Evolutionary conservation across 2,888 invertebrate species (phyloP).

Genomic region (Cheilosia pagana): DNA sequence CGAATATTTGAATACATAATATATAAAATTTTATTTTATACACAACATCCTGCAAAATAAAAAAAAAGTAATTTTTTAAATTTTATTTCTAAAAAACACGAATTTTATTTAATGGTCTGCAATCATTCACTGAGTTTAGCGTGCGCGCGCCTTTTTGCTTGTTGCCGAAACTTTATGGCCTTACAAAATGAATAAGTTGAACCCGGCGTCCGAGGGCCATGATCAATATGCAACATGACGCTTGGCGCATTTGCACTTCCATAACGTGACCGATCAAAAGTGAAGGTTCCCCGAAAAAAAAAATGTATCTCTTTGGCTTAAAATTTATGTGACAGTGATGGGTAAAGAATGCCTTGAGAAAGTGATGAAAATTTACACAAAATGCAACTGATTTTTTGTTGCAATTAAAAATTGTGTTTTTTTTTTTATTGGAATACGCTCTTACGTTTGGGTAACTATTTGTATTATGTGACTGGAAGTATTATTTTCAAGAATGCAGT

Average conservation of each 20-base stretch:
- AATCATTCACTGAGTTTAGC: constrained; percentile 47
- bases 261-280: constrained; percentile 65
- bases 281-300: constrained; percentile 44
- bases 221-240: constrained; percentile 63
- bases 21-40: background rate
- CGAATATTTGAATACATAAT: constrained; percentile 19
- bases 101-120: constrained; percentile 21
- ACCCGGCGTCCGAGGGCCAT: constrained; percentile 50
- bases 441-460: constrained; percentile 54
- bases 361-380: constrained; percentile 8
- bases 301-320: constrained; percentile 1
- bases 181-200: constrained; percentile 9
- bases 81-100: constrained; percentile 9
- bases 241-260: constrained; percentile 52
- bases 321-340: constrained; percentile 57
- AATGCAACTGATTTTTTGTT: constrained; percentile 1
- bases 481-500: background rate
- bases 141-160: constrained; percentile 2
- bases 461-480: constrained; percentile 53
- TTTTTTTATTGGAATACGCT: constrained; percentile 28
- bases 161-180: background rate
- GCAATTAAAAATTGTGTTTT: background rate
- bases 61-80: constrained; percentile 47
- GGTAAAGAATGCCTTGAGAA: background rate
- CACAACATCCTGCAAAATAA: constrained; percentile 23